A percentile compares a stretch with the other conserved stretches of the same genome.
These are phyloP conservation scores for Cotesia congregata DNA, from an alignment of 2,888 invertebrate species.

Conservation along the genomic window DNA sequence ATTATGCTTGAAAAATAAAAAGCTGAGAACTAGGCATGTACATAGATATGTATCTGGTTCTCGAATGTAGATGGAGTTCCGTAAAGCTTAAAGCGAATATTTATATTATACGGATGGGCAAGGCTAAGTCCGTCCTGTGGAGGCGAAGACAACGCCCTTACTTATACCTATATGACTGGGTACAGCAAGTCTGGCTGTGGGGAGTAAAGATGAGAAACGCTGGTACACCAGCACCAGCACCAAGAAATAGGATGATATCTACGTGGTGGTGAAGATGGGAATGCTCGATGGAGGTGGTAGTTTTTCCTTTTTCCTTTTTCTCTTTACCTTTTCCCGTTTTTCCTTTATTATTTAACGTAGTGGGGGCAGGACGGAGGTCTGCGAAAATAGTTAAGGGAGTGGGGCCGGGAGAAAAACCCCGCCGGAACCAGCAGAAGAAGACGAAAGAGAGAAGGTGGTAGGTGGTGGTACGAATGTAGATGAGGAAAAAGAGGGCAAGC, in stretches of 20 bases:
- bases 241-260: conserved; percentile 37
- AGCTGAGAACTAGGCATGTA: background rate
- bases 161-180: conserved; percentile 54
- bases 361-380: background rate
- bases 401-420: conserved; percentile 26
- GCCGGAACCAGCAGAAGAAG: conserved; percentile 20
- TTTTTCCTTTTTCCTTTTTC: background rate
- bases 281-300: conserved; percentile 31
- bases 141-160: conserved; percentile 69
- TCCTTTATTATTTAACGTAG: conserved; percentile 15
- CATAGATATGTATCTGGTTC: background rate
- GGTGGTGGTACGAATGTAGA: conserved; percentile 19
- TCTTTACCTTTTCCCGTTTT: background rate
- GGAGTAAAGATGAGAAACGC: conserved; percentile 46
- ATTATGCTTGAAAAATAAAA: background rate
- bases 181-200: conserved; percentile 20
- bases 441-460: conserved; percentile 45
- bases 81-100: conserved; percentile 4
- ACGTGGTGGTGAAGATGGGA: conserved; percentile 39
- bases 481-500: conserved; percentile 29
- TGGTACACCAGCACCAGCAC: conserved; percentile 5
- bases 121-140: conserved; percentile 44
- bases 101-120: conserved; percentile 35
- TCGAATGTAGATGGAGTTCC: background rate
- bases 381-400: conserved; percentile 40